Conservation (phyloP, 1,140 invertebrate species). For the Drosophila miranda region DNA sequence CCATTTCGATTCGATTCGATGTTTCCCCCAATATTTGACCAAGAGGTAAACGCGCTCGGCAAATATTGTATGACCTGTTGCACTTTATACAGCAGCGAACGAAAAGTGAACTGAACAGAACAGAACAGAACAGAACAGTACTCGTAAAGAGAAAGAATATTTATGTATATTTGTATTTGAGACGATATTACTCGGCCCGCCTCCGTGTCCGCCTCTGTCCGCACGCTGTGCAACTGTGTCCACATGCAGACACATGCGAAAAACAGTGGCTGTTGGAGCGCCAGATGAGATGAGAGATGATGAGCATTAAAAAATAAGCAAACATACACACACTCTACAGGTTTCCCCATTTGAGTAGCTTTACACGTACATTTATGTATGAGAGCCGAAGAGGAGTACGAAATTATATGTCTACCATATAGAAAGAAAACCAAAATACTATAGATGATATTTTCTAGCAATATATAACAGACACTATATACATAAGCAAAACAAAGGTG, state of each 20-base stretch:
- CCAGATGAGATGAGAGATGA: not conserved
- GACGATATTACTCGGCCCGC: constrained; percentile 22
- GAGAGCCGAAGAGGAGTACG: constrained; percentile 33
- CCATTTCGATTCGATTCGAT: constrained; percentile 29
- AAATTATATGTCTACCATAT: constrained; percentile 37
- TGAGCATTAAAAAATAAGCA: constrained; percentile 62
- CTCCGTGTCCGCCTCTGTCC: constrained; percentile 49
- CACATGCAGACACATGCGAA: constrained; percentile 13
- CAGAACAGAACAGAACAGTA: not conserved
- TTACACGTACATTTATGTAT: constrained; percentile 51
- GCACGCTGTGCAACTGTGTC: constrained; percentile 60
- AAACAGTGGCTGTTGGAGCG: constrained; percentile 14
- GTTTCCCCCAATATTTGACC: constrained; percentile 24
- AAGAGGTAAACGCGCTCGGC: constrained; percentile 61
- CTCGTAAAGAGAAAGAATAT: constrained; percentile 46
- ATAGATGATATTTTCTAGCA: constrained; percentile 48
- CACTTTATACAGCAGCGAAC: constrained; percentile 59
- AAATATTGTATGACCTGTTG: constrained; percentile 77
- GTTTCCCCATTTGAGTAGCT: constrained; percentile 72
- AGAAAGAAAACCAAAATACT: constrained; percentile 15
- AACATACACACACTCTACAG: constrained; percentile 72
- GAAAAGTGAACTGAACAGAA: not conserved
- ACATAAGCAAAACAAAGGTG: constrained; percentile 13
- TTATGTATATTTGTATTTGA: constrained; percentile 53
- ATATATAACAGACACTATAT: constrained; percentile 23